Conservation (phyloP, 2,797 vertebrate species). For the Cossypha caffra region DNA sequence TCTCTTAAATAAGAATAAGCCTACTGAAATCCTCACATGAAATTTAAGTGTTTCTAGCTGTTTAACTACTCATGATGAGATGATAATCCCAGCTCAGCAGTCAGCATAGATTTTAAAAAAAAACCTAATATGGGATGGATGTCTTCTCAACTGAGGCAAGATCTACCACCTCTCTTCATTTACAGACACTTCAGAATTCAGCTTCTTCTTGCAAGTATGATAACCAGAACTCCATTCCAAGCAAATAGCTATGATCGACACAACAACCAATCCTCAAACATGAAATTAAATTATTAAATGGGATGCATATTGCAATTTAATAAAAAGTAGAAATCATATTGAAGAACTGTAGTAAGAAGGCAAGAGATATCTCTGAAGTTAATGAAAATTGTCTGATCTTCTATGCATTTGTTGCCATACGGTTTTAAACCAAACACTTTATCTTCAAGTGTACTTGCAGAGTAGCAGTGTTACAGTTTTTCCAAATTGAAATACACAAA, state of each 20-base stretch:
- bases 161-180: not conserved
- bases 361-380: not conserved
- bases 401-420: not conserved
- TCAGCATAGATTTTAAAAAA: not conserved
- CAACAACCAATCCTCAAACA: not conserved
- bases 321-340: not conserved
- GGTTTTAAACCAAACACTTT: not conserved
- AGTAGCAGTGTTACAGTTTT: not conserved
- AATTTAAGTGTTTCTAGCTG: not conserved
- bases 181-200: not conserved
- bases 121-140: accelerated
- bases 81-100: not conserved
- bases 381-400: not conserved
- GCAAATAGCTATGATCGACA: not conserved
- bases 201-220: not conserved
- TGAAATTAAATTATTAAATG: not conserved
- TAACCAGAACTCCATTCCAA: not conserved
- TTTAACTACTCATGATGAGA: not conserved
- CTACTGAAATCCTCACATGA: not conserved
- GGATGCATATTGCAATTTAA: not conserved
- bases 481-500: not conserved
- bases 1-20: not conserved
- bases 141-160: not conserved
- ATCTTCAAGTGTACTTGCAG: not conserved
- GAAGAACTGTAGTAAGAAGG: not conserved